Conservation (phyloP, 2,113 vertebrate species). For the Heptranchias perlo region DNA sequence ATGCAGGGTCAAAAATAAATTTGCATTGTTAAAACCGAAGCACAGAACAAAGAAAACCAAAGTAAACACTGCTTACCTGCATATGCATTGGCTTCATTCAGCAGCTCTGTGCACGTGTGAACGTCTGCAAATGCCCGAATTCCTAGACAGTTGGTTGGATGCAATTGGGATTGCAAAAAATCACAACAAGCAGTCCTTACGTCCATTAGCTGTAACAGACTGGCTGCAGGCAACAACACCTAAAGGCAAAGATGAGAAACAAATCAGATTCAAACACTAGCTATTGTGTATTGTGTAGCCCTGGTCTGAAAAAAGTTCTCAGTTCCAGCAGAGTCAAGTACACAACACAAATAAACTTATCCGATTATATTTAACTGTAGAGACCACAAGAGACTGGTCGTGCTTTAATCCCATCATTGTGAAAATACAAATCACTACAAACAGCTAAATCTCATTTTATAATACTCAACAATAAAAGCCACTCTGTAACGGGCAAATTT, state of each 20-base stretch:
- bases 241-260: constrained; percentile 48
- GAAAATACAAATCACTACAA: not conserved
- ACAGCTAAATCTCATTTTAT: not conserved
- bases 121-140: constrained; percentile 90
- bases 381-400: not conserved
- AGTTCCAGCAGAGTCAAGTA: not conserved
- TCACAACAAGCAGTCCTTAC: constrained; percentile 90
- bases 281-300: not conserved
- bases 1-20: not conserved
- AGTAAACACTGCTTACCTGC: constrained; percentile 68
- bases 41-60: no score
- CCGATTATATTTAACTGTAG: not conserved
- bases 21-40: not conserved
- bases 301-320: not conserved
- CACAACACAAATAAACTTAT: not conserved
- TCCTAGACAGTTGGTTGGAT: constrained; percentile 89
- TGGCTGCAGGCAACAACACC: constrained; percentile 87
- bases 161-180: constrained; percentile 88
- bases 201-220: constrained; percentile 87
- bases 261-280: not conserved
- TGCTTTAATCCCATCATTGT: not conserved
- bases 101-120: constrained; percentile 82
- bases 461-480: not conserved
- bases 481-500: not conserved
- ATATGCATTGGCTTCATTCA: constrained; percentile 80